Conservation (phyloP, 2,113 vertebrate species). For the Ameiurus melas region DNA sequence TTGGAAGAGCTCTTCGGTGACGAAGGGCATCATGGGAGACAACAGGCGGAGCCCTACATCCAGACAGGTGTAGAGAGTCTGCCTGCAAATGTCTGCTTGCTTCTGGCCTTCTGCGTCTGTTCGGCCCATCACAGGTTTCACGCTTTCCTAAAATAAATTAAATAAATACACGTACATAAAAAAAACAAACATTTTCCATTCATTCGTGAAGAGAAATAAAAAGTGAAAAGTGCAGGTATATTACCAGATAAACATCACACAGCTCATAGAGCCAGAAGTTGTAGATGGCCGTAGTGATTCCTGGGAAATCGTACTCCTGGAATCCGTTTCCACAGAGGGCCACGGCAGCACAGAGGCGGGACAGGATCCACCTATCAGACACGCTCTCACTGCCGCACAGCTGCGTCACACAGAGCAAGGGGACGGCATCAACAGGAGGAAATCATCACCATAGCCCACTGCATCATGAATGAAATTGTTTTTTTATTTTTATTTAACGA, state of each 20-base stretch:
- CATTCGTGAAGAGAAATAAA: background rate
- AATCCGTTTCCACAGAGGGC: constrained; percentile 75
- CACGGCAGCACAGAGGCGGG: constrained; percentile 80
- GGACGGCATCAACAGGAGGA: background rate
- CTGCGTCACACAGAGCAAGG: constrained; percentile 55
- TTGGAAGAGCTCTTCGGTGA: constrained; percentile 87
- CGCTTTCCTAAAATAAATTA: constrained; percentile 74
- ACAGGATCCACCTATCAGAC: constrained; percentile 84
- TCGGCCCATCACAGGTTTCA: constrained; percentile 81
- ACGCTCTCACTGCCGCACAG: constrained; percentile 75
- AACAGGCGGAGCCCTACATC: constrained; percentile 83
- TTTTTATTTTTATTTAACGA: background rate
- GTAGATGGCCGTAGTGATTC: constrained; percentile 83
- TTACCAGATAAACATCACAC: constrained; percentile 88
- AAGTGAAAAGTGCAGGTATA: background rate
- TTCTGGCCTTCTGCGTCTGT: constrained; percentile 60
- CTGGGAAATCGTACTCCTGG: constrained; percentile 82
- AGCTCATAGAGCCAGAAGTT: constrained; percentile 95
- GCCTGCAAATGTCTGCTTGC: constrained; percentile 70
- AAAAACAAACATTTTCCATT: too few species aligned
- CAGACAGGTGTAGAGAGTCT: constrained; percentile 86
- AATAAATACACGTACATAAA: background rate
- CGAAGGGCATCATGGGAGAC: constrained; percentile 87
- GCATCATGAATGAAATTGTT: background rate
- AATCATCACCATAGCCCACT: background rate